Evolutionary conservation across 2,113 vertebrate species (phyloP).

Genomic region (Semnornis frantzii): DNA sequence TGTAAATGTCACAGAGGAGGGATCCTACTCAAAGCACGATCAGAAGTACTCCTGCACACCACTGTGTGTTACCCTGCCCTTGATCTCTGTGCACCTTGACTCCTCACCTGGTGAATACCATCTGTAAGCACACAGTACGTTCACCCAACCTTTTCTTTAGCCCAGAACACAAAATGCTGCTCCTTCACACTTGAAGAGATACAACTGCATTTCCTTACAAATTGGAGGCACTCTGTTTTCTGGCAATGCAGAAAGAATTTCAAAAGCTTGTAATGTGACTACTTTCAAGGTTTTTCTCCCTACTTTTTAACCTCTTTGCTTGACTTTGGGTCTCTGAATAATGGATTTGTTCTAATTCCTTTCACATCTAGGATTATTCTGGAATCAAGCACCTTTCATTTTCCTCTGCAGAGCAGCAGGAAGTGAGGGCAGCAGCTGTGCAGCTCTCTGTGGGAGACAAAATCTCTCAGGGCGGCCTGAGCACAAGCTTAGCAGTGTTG

Average conservation of each 20-base stretch:
- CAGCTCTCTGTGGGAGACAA: neutral
- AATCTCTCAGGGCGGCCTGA: neutral
- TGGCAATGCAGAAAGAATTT: neutral
- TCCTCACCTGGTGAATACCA: neutral
- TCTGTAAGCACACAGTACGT: neutral
- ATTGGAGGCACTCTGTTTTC: neutral
- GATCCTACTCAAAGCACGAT: neutral
- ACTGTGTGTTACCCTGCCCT: neutral
- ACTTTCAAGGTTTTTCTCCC: neutral
- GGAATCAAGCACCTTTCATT: neutral
- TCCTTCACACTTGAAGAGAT: neutral
- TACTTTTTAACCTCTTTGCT: neutral
- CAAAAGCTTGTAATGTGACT: neutral
- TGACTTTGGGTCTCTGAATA: neutral
- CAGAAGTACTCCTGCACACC: neutral
- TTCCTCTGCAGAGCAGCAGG: neutral
- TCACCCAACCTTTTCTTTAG: neutral
- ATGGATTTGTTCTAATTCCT: neutral
- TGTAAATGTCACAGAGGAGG: neutral
- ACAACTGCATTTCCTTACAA: neutral
- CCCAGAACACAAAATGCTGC: rapidly evolving
- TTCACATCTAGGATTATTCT: neutral
- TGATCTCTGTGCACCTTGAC: rapidly evolving
- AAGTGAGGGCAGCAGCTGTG: rapidly evolving
- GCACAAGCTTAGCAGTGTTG: rapidly evolving